phyloP scores from a whole-genome alignment of 2,113 vertebrate genomes.

The Onychorhynchus coronatus region DNA sequence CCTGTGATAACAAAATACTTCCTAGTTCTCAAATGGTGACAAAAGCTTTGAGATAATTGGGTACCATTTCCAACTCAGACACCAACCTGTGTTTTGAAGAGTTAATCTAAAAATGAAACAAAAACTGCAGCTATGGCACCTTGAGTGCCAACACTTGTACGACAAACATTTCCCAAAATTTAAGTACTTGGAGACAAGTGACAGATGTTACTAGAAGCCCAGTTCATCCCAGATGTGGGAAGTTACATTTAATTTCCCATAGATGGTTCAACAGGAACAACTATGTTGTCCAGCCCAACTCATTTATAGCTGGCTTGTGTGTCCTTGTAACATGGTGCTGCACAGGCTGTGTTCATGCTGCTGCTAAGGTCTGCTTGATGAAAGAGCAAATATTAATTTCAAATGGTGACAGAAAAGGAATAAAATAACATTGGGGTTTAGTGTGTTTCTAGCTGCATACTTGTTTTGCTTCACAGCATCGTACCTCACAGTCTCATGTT shows the following conservation, averaged over 20 bases:
- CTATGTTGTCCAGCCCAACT: neutral
- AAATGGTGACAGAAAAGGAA: neutral
- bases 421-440: neutral
- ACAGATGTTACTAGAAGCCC: neutral
- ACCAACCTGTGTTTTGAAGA: neutral
- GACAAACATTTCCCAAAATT: neutral
- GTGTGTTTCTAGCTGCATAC: neutral
- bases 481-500: neutral
- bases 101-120: neutral
- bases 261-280: neutral
- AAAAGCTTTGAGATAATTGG: neutral
- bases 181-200: neutral
- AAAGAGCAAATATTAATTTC: neutral
- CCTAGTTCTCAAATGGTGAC: neutral
- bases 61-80: neutral
- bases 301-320: neutral
- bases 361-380: neutral
- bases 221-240: neutral
- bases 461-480: neutral
- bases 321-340: rapidly evolving
- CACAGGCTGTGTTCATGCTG: neutral
- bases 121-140: neutral
- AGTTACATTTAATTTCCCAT: neutral
- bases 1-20: neutral
- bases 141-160: neutral